Evolutionary conservation across 1,140 invertebrate species (phyloP), one percentile per base, ranked within the genome.

Genomic region (Dreissena rostriformis): DNA sequence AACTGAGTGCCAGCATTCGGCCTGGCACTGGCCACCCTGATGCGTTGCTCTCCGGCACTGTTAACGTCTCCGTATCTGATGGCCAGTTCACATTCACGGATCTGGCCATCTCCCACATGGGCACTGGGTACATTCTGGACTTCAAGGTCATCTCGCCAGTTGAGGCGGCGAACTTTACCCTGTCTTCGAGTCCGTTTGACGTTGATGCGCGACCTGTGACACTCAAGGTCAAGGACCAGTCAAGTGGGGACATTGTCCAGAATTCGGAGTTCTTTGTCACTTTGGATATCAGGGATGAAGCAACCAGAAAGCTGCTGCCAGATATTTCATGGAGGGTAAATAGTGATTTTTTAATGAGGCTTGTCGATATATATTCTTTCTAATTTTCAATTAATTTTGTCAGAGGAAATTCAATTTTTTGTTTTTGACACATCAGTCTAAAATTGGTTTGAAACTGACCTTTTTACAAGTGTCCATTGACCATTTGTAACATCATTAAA

Each of bases 91-190:
- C 51, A 52, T 84, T 77, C 24, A 84, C 74, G 19, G 82, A 84
- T 55, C 73, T 84, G 17, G 53, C 66, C 22, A 84, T 84, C 1
- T 84, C 82, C 6, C 82, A 84, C 26, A 84, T 71, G 74, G 82
- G 82, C 8, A 68, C 61, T 22, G 87, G 82, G 22, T 91, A 90
- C 86, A 81, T 86, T 7, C 68, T 91, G 0, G 80, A 87, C 15
- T 91, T 91, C 80, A 86, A 77, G 19, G 84, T 91, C n/a, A 86
- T 80, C 1, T 84, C 57, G 6, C 91, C 91, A 12, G 26, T 77
- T 0, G 83, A 80, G 28, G 90, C 87, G 6, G 73, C 77, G n/a
- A 88, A 89, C 76, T 90, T 87, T 29, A 86, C 87, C 0, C 39
- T 88, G 7, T 29, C 68, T 1, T 71, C 84, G 0, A 39, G 53